Conservation (phyloP, 2,113 vertebrate species). For the Xiphias gladius region DNA sequence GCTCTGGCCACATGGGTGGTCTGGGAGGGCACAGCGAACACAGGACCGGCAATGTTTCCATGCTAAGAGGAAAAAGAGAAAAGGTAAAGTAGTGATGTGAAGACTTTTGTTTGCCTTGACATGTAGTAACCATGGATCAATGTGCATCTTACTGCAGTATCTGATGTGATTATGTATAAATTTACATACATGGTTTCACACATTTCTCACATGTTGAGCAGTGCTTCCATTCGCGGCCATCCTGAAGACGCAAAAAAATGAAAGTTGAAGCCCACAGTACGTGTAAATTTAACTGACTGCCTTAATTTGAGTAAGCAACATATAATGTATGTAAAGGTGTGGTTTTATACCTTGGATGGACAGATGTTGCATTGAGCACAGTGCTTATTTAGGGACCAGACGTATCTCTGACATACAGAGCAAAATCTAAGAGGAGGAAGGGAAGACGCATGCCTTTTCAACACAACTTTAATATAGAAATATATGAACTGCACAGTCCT, state of each 20-base stretch:
- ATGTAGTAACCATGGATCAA: background rate
- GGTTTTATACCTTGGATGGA: slow-evolving; percentile 91
- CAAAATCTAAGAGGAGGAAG: slow-evolving; percentile 87
- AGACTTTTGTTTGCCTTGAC: too few species aligned
- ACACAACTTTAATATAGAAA: background rate
- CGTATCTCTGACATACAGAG: slow-evolving; percentile 87
- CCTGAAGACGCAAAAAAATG: slow-evolving; percentile 79
- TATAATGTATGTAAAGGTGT: too few species aligned
- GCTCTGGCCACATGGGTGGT: slow-evolving; percentile 84
- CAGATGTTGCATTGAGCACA: slow-evolving; percentile 91
- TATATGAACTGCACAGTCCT: too few species aligned
- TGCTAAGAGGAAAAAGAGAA: slow-evolving; percentile 78
- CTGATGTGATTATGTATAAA: background rate
- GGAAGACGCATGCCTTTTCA: background rate
- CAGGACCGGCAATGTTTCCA: slow-evolving; percentile 92
- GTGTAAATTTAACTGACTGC: background rate
- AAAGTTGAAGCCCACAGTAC: background rate
- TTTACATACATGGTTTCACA: slow-evolving; percentile 93
- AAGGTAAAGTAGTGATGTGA: background rate
- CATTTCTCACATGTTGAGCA: slow-evolving; percentile 91
- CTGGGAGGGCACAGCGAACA: slow-evolving; percentile 85
- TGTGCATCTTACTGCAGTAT: background rate
- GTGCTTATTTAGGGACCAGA: slow-evolving; percentile 91
- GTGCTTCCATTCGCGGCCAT: slow-evolving; percentile 94
- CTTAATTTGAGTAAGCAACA: background rate